Conservation (phyloP, 2,888 invertebrate species). For the Phengaris alcon region DNA sequence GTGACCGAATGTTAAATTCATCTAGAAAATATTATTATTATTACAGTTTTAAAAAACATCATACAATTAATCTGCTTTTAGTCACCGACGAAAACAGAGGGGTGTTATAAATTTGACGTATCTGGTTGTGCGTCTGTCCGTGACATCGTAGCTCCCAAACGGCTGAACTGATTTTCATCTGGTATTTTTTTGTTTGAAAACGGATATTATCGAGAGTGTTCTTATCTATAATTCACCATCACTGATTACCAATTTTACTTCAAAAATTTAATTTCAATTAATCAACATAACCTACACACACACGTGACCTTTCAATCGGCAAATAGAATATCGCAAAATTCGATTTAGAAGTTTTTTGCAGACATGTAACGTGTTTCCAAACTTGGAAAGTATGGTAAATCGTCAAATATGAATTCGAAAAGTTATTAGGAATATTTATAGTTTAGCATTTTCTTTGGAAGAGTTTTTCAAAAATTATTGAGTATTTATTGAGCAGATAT, state of each 20-base stretch:
- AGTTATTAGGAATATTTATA: not conserved
- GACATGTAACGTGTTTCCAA: not conserved
- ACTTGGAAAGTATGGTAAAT: not conserved
- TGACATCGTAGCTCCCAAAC: too few species aligned
- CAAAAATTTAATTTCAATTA: too few species aligned
- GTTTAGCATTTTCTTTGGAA: not conserved
- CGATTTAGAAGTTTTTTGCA: constrained; percentile 15
- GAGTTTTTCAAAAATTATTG: not conserved
- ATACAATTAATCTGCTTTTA: too few species aligned
- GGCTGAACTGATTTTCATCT: too few species aligned
- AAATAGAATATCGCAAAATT: constrained; percentile 7
- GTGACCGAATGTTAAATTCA: constrained; percentile 59
- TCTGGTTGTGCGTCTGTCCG: too few species aligned
- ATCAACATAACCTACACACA: too few species aligned
- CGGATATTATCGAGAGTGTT: too few species aligned
- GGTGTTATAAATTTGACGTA: too few species aligned
- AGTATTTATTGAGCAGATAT: not conserved
- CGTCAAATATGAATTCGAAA: not conserved
- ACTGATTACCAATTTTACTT: too few species aligned
- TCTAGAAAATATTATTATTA: constrained; percentile 41
- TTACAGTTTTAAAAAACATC: not conserved
- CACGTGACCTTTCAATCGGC: not conserved
- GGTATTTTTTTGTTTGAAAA: too few species aligned
- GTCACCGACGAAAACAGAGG: too few species aligned
- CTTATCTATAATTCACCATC: too few species aligned